These are phyloP conservation scores for Drosophila colorata DNA, from an alignment of 2,888 invertebrate species.

Conservation along the genomic window DNA sequence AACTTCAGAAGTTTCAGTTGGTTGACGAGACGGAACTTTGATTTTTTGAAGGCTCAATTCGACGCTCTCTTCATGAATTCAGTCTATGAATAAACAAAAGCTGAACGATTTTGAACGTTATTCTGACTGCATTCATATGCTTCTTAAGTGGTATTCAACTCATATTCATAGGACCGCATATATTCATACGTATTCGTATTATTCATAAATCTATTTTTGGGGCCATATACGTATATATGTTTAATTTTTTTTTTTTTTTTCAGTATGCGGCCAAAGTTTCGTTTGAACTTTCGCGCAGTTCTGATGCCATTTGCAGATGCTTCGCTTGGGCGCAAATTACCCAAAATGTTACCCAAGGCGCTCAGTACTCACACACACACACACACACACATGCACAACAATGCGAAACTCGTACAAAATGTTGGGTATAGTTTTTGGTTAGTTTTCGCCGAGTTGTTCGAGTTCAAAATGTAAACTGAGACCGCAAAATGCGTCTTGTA, in stretches of 20 bases:
- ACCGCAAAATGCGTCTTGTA: constrained; percentile 74
- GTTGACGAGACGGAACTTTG: no score
- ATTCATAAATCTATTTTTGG: constrained; percentile 4
- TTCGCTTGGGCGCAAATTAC: constrained; percentile 65
- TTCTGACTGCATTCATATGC: constrained; percentile 26
- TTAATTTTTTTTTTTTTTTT: not conserved
- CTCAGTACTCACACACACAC: constrained; percentile 20
- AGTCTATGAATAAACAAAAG: not conserved
- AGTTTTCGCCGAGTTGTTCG: constrained; percentile 46
- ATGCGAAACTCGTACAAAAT: constrained; percentile 28
- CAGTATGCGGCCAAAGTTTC: constrained; percentile 24
- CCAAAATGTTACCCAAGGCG: constrained; percentile 77
- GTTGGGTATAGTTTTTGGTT: constrained; percentile 48
- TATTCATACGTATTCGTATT: constrained; percentile 11
- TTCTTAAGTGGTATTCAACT: constrained; percentile 7
- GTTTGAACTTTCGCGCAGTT: constrained; percentile 63
- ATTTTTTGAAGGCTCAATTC: no score
- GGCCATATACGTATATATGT: constrained; percentile 16
- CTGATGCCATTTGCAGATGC: constrained; percentile 61
- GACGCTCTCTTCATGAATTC: not conserved
- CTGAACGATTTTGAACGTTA: constrained; percentile 3
- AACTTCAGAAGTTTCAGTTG: no score
- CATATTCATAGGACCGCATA: not conserved
- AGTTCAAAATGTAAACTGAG: constrained; percentile 55
- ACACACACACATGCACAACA: constrained; percentile 14